These are phyloP conservation scores for Plodia interpunctella DNA, from an alignment of 1,140 invertebrate species.

Conservation along the genomic window DNA sequence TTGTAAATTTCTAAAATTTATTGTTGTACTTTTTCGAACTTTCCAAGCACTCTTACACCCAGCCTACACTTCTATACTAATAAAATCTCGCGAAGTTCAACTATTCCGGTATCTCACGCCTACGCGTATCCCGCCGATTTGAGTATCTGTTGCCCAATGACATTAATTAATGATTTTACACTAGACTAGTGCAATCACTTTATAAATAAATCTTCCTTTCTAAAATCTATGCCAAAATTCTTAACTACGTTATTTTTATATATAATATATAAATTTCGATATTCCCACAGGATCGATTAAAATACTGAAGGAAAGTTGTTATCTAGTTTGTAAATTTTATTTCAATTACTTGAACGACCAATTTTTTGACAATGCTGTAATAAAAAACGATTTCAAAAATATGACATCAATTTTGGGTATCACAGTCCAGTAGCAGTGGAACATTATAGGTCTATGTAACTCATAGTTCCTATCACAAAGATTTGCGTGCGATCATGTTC, in stretches of 20 bases:
- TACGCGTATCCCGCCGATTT: slow-evolving; percentile 13
- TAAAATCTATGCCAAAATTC: no score
- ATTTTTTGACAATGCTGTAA: no score
- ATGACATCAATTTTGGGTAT: no score
- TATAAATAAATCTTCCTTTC: no score
- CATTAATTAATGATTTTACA: not conserved
- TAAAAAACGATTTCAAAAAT: no score
- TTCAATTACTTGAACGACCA: no score
- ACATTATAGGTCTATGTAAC: not conserved
- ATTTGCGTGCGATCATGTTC: slow-evolving; percentile 29
- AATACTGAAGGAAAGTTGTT: no score
- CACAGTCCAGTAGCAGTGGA: not conserved
- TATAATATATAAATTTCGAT: no score
- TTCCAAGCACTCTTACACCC: not conserved
- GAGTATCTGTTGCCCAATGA: not conserved
- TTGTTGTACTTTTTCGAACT: not conserved
- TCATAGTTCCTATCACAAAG: slow-evolving; percentile 25
- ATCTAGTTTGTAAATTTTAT: no score
- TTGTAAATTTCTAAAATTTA: not conserved
- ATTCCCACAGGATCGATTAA: no score
- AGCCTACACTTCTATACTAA: slow-evolving; percentile 2
- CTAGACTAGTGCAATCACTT: not conserved
- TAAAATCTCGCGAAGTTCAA: slow-evolving; percentile 10
- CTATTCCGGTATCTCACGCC: not conserved
- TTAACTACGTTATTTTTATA: no score